These are phyloP conservation scores for Coccyzus lansbergi DNA, from an alignment of 2,797 vertebrate species.

Conservation along the genomic window DNA sequence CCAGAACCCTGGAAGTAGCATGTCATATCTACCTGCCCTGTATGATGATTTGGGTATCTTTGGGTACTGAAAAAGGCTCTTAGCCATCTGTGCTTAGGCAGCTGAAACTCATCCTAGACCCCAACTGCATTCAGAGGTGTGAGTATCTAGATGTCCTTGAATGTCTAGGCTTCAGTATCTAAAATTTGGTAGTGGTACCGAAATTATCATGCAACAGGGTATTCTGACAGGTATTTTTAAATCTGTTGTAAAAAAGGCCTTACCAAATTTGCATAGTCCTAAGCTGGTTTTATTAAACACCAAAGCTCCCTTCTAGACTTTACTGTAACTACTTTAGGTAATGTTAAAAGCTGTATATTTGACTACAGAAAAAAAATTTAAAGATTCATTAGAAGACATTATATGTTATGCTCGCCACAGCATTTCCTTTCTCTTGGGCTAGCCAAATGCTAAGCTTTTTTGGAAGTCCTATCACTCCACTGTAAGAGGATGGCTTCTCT, in stretches of 20 bases:
- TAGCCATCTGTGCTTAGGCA: neutral
- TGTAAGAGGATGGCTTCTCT: neutral
- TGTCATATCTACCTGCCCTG: rapidly evolving
- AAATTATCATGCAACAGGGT: neutral
- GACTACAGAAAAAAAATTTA: neutral
- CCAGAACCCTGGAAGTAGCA: neutral
- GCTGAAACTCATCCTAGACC: neutral
- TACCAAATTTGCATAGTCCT: neutral
- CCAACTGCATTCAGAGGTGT: rapidly evolving
- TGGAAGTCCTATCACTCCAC: neutral
- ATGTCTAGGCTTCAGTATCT: neutral
- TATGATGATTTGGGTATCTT: neutral
- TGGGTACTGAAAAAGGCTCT: neutral
- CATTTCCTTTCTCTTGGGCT: neutral
- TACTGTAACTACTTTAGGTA: neutral
- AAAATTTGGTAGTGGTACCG: neutral
- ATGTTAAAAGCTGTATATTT: neutral
- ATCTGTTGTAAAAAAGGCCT: neutral
- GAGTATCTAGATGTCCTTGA: neutral
- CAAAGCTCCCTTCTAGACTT: neutral
- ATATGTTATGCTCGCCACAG: neutral
- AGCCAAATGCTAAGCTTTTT: neutral
- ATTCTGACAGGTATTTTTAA: neutral
- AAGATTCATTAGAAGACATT: neutral
- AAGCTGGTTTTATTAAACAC: neutral